Base-by-base conservation (phyloP, 2,888 invertebrate species). In the Apotomis capreana region DNA sequence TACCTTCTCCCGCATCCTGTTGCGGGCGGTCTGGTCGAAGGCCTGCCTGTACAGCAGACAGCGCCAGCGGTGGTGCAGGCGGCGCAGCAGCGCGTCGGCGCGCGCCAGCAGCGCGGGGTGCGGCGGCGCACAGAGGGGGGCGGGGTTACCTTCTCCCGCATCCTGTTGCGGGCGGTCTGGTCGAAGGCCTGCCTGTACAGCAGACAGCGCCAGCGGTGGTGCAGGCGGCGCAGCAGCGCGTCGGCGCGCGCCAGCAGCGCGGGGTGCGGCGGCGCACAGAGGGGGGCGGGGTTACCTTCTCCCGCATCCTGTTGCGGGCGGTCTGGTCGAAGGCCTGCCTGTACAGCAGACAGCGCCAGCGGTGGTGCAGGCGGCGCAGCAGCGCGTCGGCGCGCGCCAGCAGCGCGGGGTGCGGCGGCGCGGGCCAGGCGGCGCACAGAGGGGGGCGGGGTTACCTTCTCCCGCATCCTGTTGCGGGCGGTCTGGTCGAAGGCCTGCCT, bases 151-250 rank as follows among this genome's bases (percentile, higher is more conserved):
- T 98, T 98, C 90, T 98, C 98, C 79, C 97, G 94, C 97, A 98
- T 97, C 77, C 96, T 95, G 91, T 97, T 97, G 73, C 97, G 94
- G 57, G 96, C 95, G 10, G 96, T 96, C 90, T 97, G 96, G 90
- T 97, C 97, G 88, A 97, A 97, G 77, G 95, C 95, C 81, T 94
- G 93, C 67, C 97, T 94, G 92, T 97, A 98, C 79, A 95, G 95
- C 77, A 95, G 95, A 89, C 98, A 98, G 94, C 98, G 95, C 97
- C 97, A 98, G 82, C 95, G 95, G 92, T 98, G 98, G 89, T 97
- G 96, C 79, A 97, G 94, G 76, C 95, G 95, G 63, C 95, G 94
- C 80, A 98, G 92, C 78, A 96, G 90, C 74, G 94, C 92, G 82
- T 96, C 97, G n/a, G 96, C 91, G 84, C 96, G 95, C 10, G 90